phyloP scores from a whole-genome alignment of 2,113 vertebrate species.

The Pelusios castaneus region DNA sequence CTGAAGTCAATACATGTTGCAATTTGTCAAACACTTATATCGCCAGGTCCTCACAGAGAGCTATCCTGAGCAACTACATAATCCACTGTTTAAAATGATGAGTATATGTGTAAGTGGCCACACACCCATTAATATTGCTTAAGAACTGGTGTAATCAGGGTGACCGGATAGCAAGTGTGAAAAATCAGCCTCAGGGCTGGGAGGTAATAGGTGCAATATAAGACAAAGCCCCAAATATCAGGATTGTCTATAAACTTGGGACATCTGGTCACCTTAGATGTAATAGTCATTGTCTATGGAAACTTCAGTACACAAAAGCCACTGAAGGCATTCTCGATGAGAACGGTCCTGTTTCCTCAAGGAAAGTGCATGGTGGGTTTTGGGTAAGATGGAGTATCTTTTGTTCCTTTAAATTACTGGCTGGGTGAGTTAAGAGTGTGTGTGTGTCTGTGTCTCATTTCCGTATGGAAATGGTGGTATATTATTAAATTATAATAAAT shows the following conservation, averaged over 20 bases:
- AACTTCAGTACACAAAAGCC: constrained; percentile 46
- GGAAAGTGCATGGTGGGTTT: constrained; percentile 57
- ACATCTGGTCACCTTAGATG: neutral
- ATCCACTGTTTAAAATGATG: neutral
- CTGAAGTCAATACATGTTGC: neutral
- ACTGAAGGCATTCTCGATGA: constrained; percentile 57
- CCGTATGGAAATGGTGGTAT: too few species aligned
- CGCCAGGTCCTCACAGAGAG: neutral
- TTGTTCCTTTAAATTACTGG: constrained; percentile 68
- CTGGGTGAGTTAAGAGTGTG: constrained; percentile 51
- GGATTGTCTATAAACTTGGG: too few species aligned
- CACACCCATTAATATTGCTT: neutral
- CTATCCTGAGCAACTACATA: neutral
- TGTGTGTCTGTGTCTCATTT: constrained; percentile 21
- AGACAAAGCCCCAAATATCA: too few species aligned
- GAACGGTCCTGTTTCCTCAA: constrained; percentile 31
- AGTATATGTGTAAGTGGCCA: neutral
- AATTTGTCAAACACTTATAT: neutral
- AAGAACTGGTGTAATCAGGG: neutral
- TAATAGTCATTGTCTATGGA: constrained; percentile 18
- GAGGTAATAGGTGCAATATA: too few species aligned
- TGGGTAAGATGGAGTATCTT: constrained; percentile 44
- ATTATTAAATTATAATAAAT: neutral
- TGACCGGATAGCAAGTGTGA: too few species aligned
- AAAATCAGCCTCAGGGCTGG: too few species aligned